Evolutionary conservation across 2,113 vertebrate species (phyloP).

Genomic region (Ginglymostoma cirratum): DNA sequence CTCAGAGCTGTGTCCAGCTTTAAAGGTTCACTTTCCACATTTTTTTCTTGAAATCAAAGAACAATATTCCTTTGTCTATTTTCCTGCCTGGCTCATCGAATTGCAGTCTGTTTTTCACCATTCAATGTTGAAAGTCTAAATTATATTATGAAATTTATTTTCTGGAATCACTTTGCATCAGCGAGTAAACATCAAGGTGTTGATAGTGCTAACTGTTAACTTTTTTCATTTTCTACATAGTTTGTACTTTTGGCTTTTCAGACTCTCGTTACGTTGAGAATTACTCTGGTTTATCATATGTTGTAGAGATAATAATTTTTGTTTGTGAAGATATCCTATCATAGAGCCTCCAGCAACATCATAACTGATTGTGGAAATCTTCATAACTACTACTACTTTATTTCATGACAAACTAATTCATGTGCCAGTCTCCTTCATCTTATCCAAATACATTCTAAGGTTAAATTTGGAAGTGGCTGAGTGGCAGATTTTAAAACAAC

Average conservation of each 20-base stretch:
- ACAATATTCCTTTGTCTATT: slow-evolving; percentile 9
- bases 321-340: background rate
- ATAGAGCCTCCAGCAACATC: background rate
- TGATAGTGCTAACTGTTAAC: background rate
- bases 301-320: background rate
- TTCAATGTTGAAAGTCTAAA: background rate
- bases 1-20: background rate
- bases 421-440: background rate
- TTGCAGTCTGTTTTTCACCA: background rate
- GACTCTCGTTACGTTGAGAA: background rate
- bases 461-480: background rate
- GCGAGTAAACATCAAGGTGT: background rate
- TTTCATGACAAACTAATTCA: background rate
- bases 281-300: background rate
- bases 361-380: background rate
- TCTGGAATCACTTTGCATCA: background rate
- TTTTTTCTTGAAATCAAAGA: background rate
- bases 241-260: background rate
- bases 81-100: background rate
- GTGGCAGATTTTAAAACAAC: background rate
- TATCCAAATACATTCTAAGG: background rate
- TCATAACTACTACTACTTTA: background rate
- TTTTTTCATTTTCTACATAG: background rate
- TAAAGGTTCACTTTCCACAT: slow-evolving; percentile 7
- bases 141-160: background rate